These are phyloP conservation scores for Talpa occidentalis DNA, from an alignment of 2,113 vertebrate genomes.

Conservation along the genomic window DNA sequence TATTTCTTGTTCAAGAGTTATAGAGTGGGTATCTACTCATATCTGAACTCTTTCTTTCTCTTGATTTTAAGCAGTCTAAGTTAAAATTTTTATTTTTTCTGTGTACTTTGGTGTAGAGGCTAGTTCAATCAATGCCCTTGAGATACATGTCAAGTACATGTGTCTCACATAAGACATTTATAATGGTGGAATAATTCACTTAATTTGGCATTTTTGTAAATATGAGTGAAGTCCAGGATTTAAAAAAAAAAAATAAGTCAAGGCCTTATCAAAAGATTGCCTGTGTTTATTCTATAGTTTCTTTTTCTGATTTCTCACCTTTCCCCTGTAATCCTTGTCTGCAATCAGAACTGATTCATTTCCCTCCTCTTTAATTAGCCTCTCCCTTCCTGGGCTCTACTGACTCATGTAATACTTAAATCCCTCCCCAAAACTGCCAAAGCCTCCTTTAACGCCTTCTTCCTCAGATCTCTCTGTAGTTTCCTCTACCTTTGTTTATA, in stretches of 20 bases:
- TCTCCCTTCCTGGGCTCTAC: constrained; percentile 19
- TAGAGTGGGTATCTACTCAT: background rate
- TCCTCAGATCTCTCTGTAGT: background rate
- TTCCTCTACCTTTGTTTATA: background rate
- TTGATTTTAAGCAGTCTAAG: background rate
- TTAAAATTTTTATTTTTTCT: background rate
- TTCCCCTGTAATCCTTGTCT: constrained; percentile 2
- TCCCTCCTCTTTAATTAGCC: background rate
- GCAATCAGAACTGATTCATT: constrained; percentile 51
- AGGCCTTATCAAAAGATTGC: background rate
- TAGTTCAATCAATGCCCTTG: background rate
- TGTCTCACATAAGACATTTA: background rate
- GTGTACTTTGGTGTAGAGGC: background rate
- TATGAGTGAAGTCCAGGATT: background rate
- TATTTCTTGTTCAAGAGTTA: background rate
- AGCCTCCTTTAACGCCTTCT: constrained; percentile 27
- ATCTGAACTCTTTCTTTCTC: background rate
- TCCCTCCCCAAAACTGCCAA: constrained; percentile 1
- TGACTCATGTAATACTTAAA: constrained; percentile 59
- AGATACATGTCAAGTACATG: background rate
- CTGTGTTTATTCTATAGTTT: background rate
- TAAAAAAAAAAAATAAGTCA: background rate
- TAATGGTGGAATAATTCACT: background rate
- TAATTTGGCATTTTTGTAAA: background rate
- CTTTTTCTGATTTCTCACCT: background rate